Evolutionary conservation across 2,797 vertebrate species (phyloP).

Genomic region (Serranus cabrilla): DNA sequence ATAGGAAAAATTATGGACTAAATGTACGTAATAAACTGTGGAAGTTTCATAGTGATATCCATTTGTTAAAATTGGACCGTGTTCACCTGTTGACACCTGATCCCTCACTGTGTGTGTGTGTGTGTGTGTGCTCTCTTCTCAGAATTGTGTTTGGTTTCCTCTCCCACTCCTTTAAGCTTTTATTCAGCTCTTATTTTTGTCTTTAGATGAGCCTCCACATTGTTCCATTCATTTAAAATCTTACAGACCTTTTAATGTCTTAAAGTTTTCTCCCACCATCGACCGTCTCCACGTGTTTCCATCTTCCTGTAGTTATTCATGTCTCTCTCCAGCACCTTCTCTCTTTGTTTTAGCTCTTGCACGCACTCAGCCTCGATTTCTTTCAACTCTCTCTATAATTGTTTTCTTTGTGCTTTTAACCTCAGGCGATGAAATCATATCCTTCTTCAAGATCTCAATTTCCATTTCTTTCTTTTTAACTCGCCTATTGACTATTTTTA

Average conservation of each 20-base stretch:
- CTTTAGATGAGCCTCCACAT: slow-evolving; percentile 63
- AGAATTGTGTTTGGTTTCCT: slow-evolving; percentile 37
- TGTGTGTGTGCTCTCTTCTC: slow-evolving; percentile 14
- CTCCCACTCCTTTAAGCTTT: slow-evolving; percentile 40
- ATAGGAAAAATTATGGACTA: no score
- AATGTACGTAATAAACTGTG: no score
- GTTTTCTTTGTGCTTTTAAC: slow-evolving; percentile 39
- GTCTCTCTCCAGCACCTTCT: slow-evolving; percentile 48
- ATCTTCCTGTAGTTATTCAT: slow-evolving; percentile 72
- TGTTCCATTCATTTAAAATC: slow-evolving; percentile 63
- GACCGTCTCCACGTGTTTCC: slow-evolving; percentile 66
- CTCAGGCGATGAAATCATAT: slow-evolving; percentile 30
- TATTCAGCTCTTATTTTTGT: slow-evolving; percentile 42
- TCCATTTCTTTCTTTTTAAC: slow-evolving; percentile 31
- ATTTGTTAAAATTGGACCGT: no score
- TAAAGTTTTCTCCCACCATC: slow-evolving; percentile 63
- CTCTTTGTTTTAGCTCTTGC: slow-evolving; percentile 38
- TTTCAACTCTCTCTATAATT: slow-evolving; percentile 42
- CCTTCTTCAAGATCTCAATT: slow-evolving; percentile 37
- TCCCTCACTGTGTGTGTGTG: background rate
- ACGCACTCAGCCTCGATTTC: slow-evolving; percentile 24
- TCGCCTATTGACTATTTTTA: slow-evolving; percentile 39
- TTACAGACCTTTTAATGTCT: slow-evolving; percentile 45
- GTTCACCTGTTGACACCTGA: background rate
- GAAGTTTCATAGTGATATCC: no score